phyloP scores from a whole-genome alignment of 2,888 invertebrate genomes.

The Cactoblastis cactorum region DNA sequence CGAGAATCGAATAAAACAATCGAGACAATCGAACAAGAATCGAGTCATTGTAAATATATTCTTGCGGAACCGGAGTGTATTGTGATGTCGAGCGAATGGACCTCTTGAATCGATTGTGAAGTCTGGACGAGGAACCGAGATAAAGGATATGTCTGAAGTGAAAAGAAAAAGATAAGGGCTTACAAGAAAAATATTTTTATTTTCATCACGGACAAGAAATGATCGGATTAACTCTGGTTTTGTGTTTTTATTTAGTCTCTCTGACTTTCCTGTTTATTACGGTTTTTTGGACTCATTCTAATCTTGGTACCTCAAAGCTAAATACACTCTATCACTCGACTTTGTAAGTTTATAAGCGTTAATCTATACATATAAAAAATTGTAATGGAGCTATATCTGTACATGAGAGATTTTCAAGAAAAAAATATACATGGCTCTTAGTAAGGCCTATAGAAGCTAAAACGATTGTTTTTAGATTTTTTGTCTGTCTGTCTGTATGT shows the following conservation, averaged over 20 bases:
- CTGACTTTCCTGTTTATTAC: no score
- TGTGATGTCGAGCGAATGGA: slow-evolving; percentile 1
- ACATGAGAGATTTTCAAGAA: no score
- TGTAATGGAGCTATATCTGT: no score
- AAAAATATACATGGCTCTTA: no score
- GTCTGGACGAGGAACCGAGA: not conserved
- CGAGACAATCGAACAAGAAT: slow-evolving; percentile 20
- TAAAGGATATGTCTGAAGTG: not conserved
- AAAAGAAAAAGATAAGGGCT: not conserved
- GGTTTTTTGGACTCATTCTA: not conserved
- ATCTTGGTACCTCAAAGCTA: not conserved
- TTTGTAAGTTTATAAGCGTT: no score
- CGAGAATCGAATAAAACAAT: slow-evolving; percentile 54
- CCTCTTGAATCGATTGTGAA: slow-evolving; percentile 3
- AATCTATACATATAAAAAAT: no score
- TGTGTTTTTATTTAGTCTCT: not conserved
- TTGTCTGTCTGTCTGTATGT: no score
- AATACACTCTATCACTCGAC: no score
- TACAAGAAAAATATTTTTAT: not conserved
- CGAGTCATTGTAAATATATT: slow-evolving; percentile 15
- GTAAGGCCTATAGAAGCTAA: no score
- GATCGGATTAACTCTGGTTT: not conserved
- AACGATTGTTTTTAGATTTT: no score
- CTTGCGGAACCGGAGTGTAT: slow-evolving; percentile 11
- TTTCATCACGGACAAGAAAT: not conserved